These are phyloP conservation scores for Chelonoidis abingdonii DNA, from an alignment of 2,113 vertebrate genomes.

Conservation along the genomic window DNA sequence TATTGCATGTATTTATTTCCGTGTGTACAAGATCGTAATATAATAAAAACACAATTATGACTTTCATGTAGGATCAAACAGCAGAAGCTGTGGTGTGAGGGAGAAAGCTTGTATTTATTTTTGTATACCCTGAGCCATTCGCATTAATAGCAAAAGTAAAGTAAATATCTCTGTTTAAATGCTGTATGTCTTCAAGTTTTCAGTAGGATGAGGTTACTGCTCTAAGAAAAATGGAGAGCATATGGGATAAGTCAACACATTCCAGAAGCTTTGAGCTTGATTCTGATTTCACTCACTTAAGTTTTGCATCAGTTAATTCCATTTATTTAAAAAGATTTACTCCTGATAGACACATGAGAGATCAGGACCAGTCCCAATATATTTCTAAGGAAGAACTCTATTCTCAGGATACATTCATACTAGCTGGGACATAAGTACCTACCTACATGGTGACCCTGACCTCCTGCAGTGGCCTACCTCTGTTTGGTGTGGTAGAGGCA, in stretches of 20 bases:
- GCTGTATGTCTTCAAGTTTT: not conserved
- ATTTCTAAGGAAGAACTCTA: not conserved
- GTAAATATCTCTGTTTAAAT: not conserved
- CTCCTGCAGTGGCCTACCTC: not conserved
- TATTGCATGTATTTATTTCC: slow-evolving; percentile 3
- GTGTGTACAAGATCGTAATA: not conserved
- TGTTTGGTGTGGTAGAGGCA: not conserved
- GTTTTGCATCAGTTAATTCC: not conserved
- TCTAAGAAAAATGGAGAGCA: not conserved
- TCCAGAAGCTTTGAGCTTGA: not conserved
- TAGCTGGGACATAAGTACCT: not conserved
- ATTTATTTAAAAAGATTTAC: not conserved
- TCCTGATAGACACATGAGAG: not conserved
- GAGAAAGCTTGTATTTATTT: not conserved
- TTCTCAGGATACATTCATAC: not conserved
- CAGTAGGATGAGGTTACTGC: not conserved
- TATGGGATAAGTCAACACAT: not conserved
- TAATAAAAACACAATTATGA: not conserved
- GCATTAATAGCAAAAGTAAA: not conserved
- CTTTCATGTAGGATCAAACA: not conserved
- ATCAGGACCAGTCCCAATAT: not conserved
- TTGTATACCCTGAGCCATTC: not conserved
- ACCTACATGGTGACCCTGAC: not conserved
- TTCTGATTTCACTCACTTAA: not conserved
- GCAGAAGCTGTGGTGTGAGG: not conserved